phyloP scores from a whole-genome alignment of 2,797 vertebrate species.

The Schizothorax lantsangensis region DNA sequence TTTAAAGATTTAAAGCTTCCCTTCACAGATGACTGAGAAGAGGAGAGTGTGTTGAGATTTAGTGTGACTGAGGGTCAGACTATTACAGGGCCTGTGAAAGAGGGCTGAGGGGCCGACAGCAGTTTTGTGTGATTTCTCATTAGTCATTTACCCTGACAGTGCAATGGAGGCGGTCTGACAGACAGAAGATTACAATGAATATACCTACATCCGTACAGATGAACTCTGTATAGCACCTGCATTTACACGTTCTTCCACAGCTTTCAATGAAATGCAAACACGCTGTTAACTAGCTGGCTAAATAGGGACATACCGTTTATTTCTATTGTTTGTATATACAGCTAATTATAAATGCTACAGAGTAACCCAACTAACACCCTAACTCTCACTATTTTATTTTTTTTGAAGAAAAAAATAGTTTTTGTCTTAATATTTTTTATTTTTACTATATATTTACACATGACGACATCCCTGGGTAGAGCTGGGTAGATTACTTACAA shows the following conservation, averaged over 20 bases:
- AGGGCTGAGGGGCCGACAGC: not conserved
- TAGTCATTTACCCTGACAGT: constrained; percentile 28
- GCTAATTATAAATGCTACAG: not conserved
- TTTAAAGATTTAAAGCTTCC: not conserved
- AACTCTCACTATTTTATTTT: not conserved
- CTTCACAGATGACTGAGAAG: constrained; percentile 23
- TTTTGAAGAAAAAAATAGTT: too few relatives aligned
- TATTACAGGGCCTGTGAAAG: constrained; percentile 12
- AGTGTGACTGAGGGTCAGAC: constrained; percentile 22
- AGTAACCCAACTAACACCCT: not conserved
- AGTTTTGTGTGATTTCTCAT: constrained; percentile 32
- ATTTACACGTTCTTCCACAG: constrained; percentile 37
- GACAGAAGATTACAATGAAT: constrained; percentile 42
- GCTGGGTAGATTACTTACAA: too few relatives aligned
- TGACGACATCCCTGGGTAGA: too few relatives aligned
- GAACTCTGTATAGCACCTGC: constrained; percentile 40
- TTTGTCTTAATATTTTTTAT: too few relatives aligned
- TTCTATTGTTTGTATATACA: not conserved
- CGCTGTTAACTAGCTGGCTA: not conserved
- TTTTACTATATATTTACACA: too few relatives aligned
- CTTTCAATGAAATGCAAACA: constrained; percentile 20
- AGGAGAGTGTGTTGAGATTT: constrained; percentile 19
- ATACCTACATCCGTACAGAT: constrained; percentile 37
- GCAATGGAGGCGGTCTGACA: constrained; percentile 48
- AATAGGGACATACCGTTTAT: not conserved